phyloP scores from a whole-genome alignment of 2,113 vertebrate species.

The Hyperoodon ampullatus region DNA sequence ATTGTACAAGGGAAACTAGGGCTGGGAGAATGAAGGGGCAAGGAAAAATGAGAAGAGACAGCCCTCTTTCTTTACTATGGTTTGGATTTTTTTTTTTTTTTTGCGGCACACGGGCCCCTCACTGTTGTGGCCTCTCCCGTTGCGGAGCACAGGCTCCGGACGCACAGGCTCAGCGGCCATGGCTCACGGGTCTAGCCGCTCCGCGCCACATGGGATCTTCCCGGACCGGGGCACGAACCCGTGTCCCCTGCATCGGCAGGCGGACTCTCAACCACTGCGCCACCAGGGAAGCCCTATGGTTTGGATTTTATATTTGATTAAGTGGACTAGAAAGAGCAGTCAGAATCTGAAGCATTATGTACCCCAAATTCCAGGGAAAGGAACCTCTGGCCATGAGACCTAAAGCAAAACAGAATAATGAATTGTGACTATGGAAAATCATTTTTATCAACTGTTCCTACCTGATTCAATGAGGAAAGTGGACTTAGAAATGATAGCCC shows the following conservation, averaged over 20 bases:
- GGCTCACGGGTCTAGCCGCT: too few relatives aligned
- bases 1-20: neutral
- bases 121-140: too few relatives aligned
- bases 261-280: too few relatives aligned
- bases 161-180: too few relatives aligned
- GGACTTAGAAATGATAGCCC: conserved; percentile 19
- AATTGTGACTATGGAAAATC: neutral
- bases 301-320: neutral
- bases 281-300: neutral
- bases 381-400: neutral
- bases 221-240: too few relatives aligned
- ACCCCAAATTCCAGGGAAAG: neutral
- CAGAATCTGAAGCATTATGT: neutral
- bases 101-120: too few relatives aligned
- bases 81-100: neutral
- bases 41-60: neutral
- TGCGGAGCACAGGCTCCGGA: too few relatives aligned
- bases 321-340: neutral
- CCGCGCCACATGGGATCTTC: too few relatives aligned
- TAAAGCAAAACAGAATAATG: neutral
- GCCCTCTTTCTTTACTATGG: neutral
- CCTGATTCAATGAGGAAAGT: neutral
- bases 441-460: neutral
- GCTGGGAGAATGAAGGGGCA: neutral
- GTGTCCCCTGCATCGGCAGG: too few relatives aligned